A percentile compares a stretch with the other conserved stretches of the same genome.
These are phyloP conservation scores for Chloroceryle amazona DNA, from an alignment of 2,797 vertebrate species.

Conservation along the genomic window DNA sequence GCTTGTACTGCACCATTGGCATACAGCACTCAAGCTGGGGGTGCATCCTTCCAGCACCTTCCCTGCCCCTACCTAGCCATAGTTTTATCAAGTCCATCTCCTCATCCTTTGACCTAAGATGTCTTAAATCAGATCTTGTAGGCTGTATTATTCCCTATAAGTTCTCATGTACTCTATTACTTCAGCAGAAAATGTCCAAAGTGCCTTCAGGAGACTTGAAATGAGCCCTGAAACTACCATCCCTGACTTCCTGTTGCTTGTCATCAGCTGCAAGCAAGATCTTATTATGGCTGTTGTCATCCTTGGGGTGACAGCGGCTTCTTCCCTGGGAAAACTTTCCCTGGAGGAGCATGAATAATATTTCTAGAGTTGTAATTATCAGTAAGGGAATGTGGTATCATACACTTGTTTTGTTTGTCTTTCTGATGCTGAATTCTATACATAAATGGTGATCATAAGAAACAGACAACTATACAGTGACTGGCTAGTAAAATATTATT, in stretches of 20 bases:
- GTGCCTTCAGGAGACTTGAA: neutral
- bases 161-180: neutral
- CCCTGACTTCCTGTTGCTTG: neutral
- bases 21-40: rapidly evolving
- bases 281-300: neutral
- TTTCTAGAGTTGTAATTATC: neutral
- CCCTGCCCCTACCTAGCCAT: neutral
- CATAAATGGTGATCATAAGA: neutral
- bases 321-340: neutral
- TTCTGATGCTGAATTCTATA: neutral
- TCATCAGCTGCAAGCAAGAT: neutral
- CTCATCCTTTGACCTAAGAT: neutral
- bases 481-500: neutral
- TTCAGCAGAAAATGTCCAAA: neutral
- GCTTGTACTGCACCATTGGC: rapidly evolving
- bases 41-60: neutral
- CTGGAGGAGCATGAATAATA: neutral
- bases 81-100: neutral
- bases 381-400: neutral
- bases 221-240: neutral
- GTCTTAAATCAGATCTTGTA: neutral
- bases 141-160: neutral
- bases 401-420: neutral
- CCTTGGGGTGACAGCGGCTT: rapidly evolving
- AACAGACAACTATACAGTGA: neutral